Evolutionary conservation across 2,888 invertebrate species (phyloP), one percentile per base, ranked within the genome.

Genomic region (Nipponacmea schrenckii): DNA sequence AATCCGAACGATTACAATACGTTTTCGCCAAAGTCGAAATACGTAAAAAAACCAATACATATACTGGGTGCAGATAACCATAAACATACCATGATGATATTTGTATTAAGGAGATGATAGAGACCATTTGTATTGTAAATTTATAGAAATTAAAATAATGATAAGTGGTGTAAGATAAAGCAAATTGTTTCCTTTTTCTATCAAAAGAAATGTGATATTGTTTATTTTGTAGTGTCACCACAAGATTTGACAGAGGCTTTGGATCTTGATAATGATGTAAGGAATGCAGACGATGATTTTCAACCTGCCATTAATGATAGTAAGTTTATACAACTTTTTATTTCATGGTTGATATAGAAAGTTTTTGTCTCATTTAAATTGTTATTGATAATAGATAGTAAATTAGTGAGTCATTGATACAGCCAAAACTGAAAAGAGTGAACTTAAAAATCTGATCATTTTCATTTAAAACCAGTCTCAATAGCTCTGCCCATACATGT

Each of bases 121-220:
- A 50, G 50, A 50, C 50, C n/a, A 50, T 50, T 50, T 50, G 50
- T 50, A 50, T 50, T 50, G 50, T 50, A 50, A 50, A 50, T 50
- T 50, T 12, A 50, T 50, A 50, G 50, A 50, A 50, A 50, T 50
- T 50, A 12, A 50, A 50, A 50, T 50, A n/a, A 50, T 50, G 50
- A 50, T 50, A 50, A 50, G 8, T 50, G 50, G 14, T 50, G 15
- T 50, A 50, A 50, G 50, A n/a, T 50, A 50, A 50, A 50, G 50
- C 50, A 50, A 50, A n/a, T 50, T 50, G 50, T 50, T 50, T 12
- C 15, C 14, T 50, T 50, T 50, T 15, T 5, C 14, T 50, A 15
- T 50, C 50, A 15, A n/a, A 50, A 12, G 17, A 50, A 50, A 50
- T 50, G 5, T 50, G n/a, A n/a, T 5, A n/a, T 5, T 50, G 17